Base-by-base conservation (phyloP, 2,113 vertebrate genomes). In the Anhinga anhinga region DNA sequence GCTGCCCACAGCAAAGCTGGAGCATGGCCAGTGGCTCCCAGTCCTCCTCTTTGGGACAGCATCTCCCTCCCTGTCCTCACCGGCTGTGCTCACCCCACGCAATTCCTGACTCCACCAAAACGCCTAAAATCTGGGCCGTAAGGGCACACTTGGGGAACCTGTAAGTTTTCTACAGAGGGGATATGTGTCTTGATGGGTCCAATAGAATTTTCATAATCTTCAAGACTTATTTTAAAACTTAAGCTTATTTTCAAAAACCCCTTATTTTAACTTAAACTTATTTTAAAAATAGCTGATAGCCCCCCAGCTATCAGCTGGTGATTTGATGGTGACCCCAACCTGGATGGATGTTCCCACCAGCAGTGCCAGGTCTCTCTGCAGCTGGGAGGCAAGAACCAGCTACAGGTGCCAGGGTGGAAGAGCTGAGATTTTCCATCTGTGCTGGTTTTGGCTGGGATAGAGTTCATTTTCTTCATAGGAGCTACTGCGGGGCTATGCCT, bases 181-280 rank as follows among this genome's bases (percentile, higher is more conserved):
- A 4, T 47, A 58, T 0, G 0, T 8, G 36, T 49, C 59, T 77
- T 44, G 30, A 20, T 25, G 44, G 13, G 67, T 40, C 42, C 34
- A 50, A 77, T 8, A 29, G 7, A 18, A 71, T 72, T 80, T 82
- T 44, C 47, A 36, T 23, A 4, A 42, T 15, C 71, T 83, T 92
- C 7, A n/a, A 42, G 40, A 89, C 19, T 78, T 73, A 61, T 20
- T 94, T 85, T 62, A 74, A 81, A 73, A 77, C 22, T 59, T 53
- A 16, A 69, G 25, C 22, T 85, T 62, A 36, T 67, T 85, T 88
- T 38, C 25, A 67, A 56, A 20, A 47, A 3, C 3, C 13, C 9
- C 17, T 47, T 72, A 55, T 56, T 83, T 80, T 55, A 86, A 59
- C 17, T 45, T 52, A 30, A 90, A 50, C 29, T 78, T 70, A 13